phyloP scores from a whole-genome alignment of 2,113 vertebrate species.

The Oreochromis niloticus region DNA sequence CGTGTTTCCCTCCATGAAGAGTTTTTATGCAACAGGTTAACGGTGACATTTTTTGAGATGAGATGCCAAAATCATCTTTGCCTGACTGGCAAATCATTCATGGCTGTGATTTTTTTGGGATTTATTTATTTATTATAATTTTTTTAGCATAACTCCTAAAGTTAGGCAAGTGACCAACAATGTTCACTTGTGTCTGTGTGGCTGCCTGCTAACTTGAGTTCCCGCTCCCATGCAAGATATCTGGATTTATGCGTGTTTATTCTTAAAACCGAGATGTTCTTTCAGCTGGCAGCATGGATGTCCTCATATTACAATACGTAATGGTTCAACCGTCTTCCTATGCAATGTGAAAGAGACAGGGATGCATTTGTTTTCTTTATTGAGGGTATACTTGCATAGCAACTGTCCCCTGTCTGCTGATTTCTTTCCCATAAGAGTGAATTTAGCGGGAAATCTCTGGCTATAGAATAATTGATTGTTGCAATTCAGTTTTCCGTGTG shows the following conservation, averaged over 20 bases:
- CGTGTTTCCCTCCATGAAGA: not conserved
- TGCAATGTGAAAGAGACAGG: slow-evolving; percentile 12
- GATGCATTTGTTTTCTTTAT: slow-evolving; percentile 3
- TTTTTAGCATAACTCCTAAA: not conserved
- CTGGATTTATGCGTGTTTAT: not conserved
- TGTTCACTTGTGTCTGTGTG: not conserved
- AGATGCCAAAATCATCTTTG: slow-evolving; percentile 2
- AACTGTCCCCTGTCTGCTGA: not conserved
- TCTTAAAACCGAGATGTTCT: slow-evolving; percentile 3
- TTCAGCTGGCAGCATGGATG: not conserved
- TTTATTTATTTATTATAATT: not conserved
- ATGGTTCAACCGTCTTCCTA: not conserved
- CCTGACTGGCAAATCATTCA: not conserved
- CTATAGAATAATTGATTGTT: not conserved
- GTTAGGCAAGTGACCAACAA: not conserved
- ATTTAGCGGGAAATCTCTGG: not conserved
- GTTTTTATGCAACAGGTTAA: not conserved
- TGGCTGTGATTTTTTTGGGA: not conserved
- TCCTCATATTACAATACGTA: not conserved
- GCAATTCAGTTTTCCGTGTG: not conserved
- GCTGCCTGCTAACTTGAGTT: not conserved
- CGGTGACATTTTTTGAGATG: not conserved
- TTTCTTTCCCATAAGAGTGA: slow-evolving; percentile 12
- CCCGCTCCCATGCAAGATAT: not conserved
- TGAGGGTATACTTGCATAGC: not conserved